phyloP scores from a whole-genome alignment of 2,797 vertebrate species.

The Agapornis canus region DNA sequence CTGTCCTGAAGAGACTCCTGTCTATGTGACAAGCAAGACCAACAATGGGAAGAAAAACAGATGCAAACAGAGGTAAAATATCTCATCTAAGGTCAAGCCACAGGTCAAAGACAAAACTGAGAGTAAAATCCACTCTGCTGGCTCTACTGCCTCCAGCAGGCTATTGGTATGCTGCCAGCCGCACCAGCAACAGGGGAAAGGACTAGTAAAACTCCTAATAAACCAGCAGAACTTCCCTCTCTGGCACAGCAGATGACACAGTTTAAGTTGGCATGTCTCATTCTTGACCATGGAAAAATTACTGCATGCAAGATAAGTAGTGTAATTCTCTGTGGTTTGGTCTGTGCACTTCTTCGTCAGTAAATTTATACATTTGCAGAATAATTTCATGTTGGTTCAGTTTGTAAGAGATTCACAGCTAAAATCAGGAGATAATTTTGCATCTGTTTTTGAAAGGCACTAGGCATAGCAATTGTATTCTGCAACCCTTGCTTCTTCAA shows the following conservation, averaged over 20 bases:
- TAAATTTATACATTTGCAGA: neutral
- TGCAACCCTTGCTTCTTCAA: neutral
- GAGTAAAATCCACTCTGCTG: neutral
- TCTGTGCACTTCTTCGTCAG: neutral
- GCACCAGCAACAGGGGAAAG: neutral
- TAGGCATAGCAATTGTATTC: neutral
- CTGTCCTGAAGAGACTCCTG: neutral
- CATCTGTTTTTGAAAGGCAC: neutral
- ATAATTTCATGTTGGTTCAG: neutral
- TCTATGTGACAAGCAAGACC: neutral
- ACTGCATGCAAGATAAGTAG: neutral
- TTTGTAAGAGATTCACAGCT: neutral
- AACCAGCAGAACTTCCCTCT: neutral
- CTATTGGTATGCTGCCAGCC: neutral
- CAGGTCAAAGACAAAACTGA: neutral
- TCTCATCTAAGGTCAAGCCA: neutral
- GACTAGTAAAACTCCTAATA: neutral
- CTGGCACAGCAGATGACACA: neutral
- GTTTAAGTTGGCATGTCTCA: neutral
- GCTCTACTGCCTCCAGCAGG: neutral
- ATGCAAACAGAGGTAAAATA: neutral
- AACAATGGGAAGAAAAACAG: neutral
- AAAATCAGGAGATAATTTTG: neutral
- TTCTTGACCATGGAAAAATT: neutral
- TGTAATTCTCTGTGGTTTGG: neutral